Percentiles rank a stretch among this genome's conserved stretches.
These are phyloP conservation scores for Gymnodraco acuticeps DNA, from an alignment of 2,797 vertebrate genomes.

Conservation along the genomic window DNA sequence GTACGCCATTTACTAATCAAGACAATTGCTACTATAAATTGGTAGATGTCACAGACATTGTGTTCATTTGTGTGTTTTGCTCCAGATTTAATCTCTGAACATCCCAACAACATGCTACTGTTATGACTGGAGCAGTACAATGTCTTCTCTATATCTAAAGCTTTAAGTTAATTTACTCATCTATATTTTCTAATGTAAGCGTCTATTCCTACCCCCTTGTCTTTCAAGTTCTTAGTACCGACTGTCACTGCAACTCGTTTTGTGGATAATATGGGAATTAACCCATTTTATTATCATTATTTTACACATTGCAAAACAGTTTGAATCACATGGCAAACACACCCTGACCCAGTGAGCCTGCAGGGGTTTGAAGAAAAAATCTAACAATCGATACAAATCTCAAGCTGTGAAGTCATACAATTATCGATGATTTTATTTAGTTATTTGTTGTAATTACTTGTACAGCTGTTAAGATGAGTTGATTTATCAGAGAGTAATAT, in stretches of 20 bases:
- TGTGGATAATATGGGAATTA: not conserved
- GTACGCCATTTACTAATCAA: slow-evolving; percentile 1
- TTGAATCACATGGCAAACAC: too few species aligned
- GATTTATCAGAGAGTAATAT: too few species aligned
- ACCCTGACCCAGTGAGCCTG: not conserved
- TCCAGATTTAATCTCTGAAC: not conserved
- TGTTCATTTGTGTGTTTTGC: not conserved
- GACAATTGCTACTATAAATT: not conserved
- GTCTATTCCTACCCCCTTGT: not conserved
- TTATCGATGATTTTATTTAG: not conserved
- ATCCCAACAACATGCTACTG: not conserved
- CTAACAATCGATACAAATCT: not conserved
- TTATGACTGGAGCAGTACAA: not conserved
- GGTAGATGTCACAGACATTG: not conserved
- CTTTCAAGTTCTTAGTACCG: not conserved
- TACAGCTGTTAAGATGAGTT: too few species aligned
- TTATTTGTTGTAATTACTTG: not conserved
- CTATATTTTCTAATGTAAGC: not conserved
- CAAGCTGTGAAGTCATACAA: too few species aligned
- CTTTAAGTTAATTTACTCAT: not conserved
- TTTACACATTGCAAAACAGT: too few species aligned
- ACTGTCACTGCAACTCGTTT: not conserved
- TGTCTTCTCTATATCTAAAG: not conserved
- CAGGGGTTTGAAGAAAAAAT: not conserved
- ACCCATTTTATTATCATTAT: too few species aligned